Evolutionary conservation across 1,140 invertebrate species (phyloP).

Genomic region (Alviniconcha marisindica): DNA sequence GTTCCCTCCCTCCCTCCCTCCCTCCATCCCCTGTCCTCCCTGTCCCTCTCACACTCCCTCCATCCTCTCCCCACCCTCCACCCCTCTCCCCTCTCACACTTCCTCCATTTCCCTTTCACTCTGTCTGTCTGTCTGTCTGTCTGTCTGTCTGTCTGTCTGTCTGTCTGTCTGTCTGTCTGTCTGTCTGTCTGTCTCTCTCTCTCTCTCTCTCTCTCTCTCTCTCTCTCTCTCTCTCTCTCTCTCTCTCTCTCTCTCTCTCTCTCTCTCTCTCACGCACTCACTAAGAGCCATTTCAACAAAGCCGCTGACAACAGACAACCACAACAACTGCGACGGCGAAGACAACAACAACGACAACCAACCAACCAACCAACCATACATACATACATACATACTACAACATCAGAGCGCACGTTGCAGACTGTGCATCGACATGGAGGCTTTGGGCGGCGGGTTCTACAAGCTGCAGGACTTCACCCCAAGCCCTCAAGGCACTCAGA

Average conservation of each 20-base stretch:
- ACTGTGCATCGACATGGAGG: constrained; percentile 4
- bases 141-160: too few relatives aligned
- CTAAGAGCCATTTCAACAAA: too few relatives aligned
- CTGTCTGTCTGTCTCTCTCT: too few relatives aligned
- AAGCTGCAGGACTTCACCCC: not conserved
- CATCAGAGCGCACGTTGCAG: not conserved
- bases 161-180: too few relatives aligned
- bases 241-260: too few relatives aligned
- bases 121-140: not conserved
- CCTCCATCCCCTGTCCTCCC: not conserved
- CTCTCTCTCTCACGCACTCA: too few relatives aligned
- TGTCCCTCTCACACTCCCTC: not conserved
- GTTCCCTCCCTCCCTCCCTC: not conserved
- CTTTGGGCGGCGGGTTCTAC: not conserved
- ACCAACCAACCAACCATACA: too few relatives aligned
- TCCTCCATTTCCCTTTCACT: not conserved
- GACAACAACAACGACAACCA: too few relatives aligned
- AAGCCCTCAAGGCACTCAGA: not conserved
- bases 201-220: too few relatives aligned
- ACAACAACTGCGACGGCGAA: too few relatives aligned
- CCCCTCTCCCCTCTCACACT: not conserved
- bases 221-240: too few relatives aligned
- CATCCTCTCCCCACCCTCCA: not conserved
- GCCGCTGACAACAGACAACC: too few relatives aligned
- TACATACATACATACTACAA: not conserved